A percentile compares a stretch with the other conserved stretches of the same genome.
These are phyloP conservation scores for Melipona beecheii DNA, from an alignment of 2,888 invertebrate species.

Conservation along the genomic window DNA sequence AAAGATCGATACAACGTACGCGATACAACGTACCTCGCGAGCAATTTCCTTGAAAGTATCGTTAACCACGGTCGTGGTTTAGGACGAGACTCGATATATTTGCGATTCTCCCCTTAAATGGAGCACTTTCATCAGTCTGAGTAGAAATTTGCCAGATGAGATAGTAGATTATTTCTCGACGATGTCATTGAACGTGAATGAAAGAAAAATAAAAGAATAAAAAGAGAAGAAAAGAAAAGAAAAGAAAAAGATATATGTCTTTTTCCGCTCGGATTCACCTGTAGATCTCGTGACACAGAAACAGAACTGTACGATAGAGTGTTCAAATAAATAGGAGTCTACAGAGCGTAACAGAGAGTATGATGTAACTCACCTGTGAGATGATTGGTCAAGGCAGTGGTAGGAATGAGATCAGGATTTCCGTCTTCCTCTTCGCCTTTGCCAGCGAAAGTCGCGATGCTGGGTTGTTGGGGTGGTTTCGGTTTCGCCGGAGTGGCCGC, in stretches of 20 bases:
- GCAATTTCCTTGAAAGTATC: slow-evolving; percentile 64
- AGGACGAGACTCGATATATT: slow-evolving; percentile 55
- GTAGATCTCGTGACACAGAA: not conserved
- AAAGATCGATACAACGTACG: slow-evolving; percentile 21
- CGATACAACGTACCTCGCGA: not conserved
- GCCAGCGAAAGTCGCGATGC: slow-evolving; percentile 77
- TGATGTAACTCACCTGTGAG: slow-evolving; percentile 71
- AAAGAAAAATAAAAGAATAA: not conserved
- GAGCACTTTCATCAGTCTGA: slow-evolving; percentile 56
- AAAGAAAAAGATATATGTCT: too few species aligned
- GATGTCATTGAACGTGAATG: not conserved
- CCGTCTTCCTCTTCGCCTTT: slow-evolving; percentile 81
- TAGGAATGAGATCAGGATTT: slow-evolving; percentile 83
- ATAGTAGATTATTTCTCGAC: slow-evolving; percentile 42
- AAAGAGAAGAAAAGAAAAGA: too few species aligned
- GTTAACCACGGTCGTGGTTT: slow-evolving; percentile 48
- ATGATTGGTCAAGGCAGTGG: slow-evolving; percentile 80
- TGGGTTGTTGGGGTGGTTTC: slow-evolving; percentile 77
- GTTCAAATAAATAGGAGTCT: not conserved
- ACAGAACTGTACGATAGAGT: not conserved
- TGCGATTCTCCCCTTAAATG: slow-evolving; percentile 52
- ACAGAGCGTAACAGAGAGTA: not conserved
- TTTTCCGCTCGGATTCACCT: not conserved
- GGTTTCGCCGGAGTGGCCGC: slow-evolving; percentile 78
- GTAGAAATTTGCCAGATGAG: slow-evolving; percentile 55